Conservation (phyloP, 2,888 invertebrate genomes). For the Acrobasis suavella region DNA sequence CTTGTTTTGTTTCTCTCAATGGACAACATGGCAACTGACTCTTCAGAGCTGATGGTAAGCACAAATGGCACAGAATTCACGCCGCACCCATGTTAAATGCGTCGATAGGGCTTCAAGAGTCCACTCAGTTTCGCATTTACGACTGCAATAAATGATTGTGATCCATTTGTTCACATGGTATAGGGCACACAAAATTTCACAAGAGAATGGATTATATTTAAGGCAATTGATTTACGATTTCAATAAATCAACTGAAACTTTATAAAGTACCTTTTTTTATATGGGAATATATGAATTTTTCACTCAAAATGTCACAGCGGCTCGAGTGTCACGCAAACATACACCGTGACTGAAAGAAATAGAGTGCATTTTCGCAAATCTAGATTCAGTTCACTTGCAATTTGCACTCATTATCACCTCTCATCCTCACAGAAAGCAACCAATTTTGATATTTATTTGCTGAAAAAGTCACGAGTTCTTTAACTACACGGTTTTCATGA, state of each 20-base stretch:
- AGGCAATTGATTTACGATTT: neutral
- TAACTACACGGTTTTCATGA: neutral
- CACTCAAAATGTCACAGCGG: constrained; percentile 27
- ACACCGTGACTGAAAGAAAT: constrained; percentile 47
- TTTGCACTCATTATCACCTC: constrained; percentile 47
- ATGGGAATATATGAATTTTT: too few species aligned
- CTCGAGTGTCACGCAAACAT: constrained; percentile 45
- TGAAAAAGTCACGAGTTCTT: neutral
- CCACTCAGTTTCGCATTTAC: neutral
- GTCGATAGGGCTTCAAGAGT: neutral
- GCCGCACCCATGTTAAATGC: neutral
- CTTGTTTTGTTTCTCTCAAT: too few species aligned
- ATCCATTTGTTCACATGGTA: neutral
- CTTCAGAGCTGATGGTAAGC: neutral
- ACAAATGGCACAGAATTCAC: neutral
- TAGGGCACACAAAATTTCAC: neutral
- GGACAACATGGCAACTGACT: too few species aligned
- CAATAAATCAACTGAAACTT: neutral
- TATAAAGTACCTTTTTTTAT: neutral
- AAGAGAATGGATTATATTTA: neutral
- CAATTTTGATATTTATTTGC: neutral
- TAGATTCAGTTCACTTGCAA: constrained; percentile 28
- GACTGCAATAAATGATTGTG: neutral
- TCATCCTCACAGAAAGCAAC: constrained; percentile 44
- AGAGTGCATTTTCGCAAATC: constrained; percentile 39